Conservation (phyloP, 2,113 vertebrate species). For the Alligator sinensis region DNA sequence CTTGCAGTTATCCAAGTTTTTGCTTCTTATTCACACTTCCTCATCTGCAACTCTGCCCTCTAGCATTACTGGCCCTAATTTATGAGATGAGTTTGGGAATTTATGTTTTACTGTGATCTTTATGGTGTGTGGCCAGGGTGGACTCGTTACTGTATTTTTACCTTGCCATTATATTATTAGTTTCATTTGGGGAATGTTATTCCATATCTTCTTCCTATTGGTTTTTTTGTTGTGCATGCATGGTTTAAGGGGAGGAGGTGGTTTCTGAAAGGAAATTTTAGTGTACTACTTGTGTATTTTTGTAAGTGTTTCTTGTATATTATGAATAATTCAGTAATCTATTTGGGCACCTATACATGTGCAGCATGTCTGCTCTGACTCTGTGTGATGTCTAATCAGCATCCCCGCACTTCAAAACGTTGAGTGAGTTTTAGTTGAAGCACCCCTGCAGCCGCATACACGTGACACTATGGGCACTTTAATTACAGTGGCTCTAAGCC, state of each 20-base stretch:
- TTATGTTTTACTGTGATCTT: constrained; percentile 23
- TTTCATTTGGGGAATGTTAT: background rate
- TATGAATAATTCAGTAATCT: background rate
- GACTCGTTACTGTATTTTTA: constrained; percentile 48
- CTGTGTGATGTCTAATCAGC: background rate
- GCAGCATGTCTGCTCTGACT: too few relatives aligned
- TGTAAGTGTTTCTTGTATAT: background rate
- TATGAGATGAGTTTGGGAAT: constrained; percentile 55
- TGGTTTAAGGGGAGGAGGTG: constrained; percentile 1
- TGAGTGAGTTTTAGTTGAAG: background rate
- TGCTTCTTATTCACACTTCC: constrained; percentile 55
- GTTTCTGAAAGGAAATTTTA: background rate
- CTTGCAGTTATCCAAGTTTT: constrained; percentile 9
- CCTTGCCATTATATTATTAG: background rate
- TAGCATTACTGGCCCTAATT: constrained; percentile 37
- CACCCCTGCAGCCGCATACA: too few relatives aligned
- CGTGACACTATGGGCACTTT: too few relatives aligned
- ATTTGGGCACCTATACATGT: background rate
- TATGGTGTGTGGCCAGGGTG: background rate
- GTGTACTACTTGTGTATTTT: background rate
- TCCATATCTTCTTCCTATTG: background rate
- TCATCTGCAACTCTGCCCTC: constrained; percentile 23
- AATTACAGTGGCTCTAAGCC: too few relatives aligned
- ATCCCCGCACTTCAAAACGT: background rate
- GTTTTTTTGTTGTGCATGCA: background rate